These are phyloP conservation scores for Nycticorax nycticorax DNA, from an alignment of 2,113 vertebrate genomes.

Conservation along the genomic window DNA sequence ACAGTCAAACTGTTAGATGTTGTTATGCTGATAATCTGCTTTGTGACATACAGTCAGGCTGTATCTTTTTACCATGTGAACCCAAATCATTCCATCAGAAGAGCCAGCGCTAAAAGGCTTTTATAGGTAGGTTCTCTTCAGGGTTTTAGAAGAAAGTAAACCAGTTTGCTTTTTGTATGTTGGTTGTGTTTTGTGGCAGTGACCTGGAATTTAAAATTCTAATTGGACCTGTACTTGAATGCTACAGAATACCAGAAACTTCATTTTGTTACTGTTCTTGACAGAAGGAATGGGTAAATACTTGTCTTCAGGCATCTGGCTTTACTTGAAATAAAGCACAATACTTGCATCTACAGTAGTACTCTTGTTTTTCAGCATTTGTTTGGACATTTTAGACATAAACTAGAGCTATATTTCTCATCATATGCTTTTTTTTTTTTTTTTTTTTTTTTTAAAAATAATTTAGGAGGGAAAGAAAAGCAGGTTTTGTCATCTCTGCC, in stretches of 20 bases:
- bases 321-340: constrained; percentile 33
- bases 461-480: not conserved
- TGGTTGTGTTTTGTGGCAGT: not conserved
- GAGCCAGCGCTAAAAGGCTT: not conserved
- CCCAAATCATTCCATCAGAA: not conserved
- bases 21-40: not conserved
- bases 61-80: not conserved
- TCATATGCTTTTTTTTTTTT: not conserved
- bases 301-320: constrained; percentile 21
- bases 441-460: not conserved
- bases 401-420: not conserved
- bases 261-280: not conserved
- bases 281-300: constrained; percentile 36
- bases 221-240: not conserved
- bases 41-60: not conserved
- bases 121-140: not conserved
- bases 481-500: not conserved
- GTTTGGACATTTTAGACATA: not conserved
- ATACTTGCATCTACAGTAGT: not conserved
- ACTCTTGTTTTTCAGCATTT: not conserved
- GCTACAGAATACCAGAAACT: not conserved
- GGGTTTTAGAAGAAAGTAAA: not conserved
- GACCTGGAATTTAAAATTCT: constrained; percentile 3
- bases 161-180: not conserved
- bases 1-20: not conserved